These are phyloP conservation scores for Osmerus mordax DNA, from an alignment of 2,113 vertebrate species.

Conservation along the genomic window DNA sequence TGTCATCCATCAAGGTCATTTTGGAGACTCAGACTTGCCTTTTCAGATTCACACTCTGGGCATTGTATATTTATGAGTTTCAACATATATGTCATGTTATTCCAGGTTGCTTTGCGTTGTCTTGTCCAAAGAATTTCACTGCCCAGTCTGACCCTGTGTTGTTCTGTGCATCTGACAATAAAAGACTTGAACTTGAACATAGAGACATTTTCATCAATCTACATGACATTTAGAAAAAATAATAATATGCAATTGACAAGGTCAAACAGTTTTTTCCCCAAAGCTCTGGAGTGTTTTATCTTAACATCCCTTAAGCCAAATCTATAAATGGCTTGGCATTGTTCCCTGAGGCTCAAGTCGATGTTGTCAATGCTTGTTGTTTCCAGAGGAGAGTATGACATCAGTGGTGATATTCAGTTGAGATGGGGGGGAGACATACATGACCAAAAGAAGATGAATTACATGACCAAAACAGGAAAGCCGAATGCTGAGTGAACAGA, in stretches of 20 bases:
- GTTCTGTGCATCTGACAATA: no score
- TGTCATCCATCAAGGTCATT: constrained; percentile 27
- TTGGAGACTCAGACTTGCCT: background rate
- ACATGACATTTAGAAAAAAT: no score
- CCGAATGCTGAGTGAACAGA: constrained; percentile 37
- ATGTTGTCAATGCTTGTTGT: constrained; percentile 9
- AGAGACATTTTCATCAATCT: background rate
- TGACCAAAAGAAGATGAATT: constrained; percentile 43
- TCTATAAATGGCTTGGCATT: background rate
- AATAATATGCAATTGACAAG: no score
- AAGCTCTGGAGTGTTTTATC: background rate
- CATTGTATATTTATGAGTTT: no score
- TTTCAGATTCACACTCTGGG: no score
- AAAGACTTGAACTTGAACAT: no score
- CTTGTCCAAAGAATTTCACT: no score
- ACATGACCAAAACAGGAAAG: constrained; percentile 64
- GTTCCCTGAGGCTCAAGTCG: background rate
- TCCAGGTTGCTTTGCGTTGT: no score
- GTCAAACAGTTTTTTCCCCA: no score
- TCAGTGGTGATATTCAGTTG: constrained; percentile 42
- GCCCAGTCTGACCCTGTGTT: no score
- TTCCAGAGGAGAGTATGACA: constrained; percentile 47
- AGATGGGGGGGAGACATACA: constrained; percentile 42
- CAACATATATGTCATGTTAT: no score
- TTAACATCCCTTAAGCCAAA: constrained; percentile 3